Evolutionary conservation across 2,113 vertebrate genomes (phyloP).

Genomic region (Myrmecobius fasciatus): DNA sequence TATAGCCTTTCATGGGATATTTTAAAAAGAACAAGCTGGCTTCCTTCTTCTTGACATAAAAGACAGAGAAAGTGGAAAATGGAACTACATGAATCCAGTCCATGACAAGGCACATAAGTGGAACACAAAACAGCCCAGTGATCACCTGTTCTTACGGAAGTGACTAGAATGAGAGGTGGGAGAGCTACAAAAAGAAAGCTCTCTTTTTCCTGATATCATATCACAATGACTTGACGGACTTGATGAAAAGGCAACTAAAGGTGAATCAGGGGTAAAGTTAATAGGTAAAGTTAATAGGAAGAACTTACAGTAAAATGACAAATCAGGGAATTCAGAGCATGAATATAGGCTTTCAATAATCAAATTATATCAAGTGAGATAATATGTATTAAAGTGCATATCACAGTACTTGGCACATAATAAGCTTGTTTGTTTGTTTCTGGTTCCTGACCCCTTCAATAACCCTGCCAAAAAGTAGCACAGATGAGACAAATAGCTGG

Average conservation of each 20-base stretch:
- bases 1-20: constrained; percentile 50
- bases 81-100: not conserved
- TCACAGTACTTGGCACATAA: not conserved
- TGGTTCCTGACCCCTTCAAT: not conserved
- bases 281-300: too few species aligned
- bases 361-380: not conserved
- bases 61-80: constrained; percentile 16
- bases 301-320: too few species aligned
- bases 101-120: not conserved
- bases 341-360: not conserved
- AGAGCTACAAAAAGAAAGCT: not conserved
- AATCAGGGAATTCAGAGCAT: not conserved
- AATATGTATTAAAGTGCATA: not conserved
- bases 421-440: not conserved
- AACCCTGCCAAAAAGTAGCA: not conserved
- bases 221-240: not conserved
- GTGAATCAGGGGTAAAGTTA: constrained; percentile 30
- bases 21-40: constrained; percentile 48
- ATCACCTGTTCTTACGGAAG: not conserved
- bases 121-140: not conserved
- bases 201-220: not conserved
- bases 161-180: not conserved
- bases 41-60: constrained; percentile 36
- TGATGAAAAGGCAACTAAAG: constrained; percentile 2
- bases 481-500: not conserved